Evolutionary conservation across 2,888 invertebrate species (phyloP).

Genomic region (Pammene aurita): DNA sequence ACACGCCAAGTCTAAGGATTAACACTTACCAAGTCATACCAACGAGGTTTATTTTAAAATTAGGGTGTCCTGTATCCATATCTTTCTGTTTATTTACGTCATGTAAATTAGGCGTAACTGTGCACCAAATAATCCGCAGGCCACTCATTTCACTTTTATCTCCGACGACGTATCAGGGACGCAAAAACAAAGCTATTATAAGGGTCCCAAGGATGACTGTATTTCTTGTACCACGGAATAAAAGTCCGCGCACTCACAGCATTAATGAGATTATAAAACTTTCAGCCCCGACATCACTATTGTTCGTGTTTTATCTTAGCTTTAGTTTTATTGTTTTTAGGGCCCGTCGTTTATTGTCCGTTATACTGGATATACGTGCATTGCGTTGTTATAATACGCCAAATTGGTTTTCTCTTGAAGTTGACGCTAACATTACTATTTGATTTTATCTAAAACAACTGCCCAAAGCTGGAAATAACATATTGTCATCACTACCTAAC

Average conservation of each 20-base stretch:
- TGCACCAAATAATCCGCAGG: conserved; percentile 40
- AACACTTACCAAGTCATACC: no score
- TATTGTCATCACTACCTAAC: no score
- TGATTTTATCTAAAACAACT: background rate
- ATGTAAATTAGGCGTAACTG: conserved; percentile 10
- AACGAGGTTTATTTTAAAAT: background rate
- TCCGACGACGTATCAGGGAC: conserved; percentile 53
- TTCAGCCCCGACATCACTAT: conserved; percentile 57
- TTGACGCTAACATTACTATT: conserved; percentile 8
- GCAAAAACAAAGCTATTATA: conserved; percentile 74
- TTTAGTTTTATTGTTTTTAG: conserved; percentile 37
- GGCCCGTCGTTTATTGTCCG: conserved; percentile 15
- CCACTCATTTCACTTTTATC: conserved; percentile 56
- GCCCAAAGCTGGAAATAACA: no score
- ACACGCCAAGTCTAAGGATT: no score
- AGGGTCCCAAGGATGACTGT: conserved; percentile 56
- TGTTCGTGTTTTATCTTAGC: conserved; percentile 44
- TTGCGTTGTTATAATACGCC: conserved; percentile 16
- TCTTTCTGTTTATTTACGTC: no score
- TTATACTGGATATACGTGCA: conserved; percentile 17
- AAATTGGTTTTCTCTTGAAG: conserved; percentile 14
- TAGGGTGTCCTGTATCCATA: no score
- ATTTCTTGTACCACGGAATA: conserved; percentile 54
- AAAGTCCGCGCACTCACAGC: conserved; percentile 58
- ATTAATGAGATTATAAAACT: conserved; percentile 75